Evolutionary conservation across 2,113 vertebrate genomes (phyloP).

Genomic region (Lepidothrix coronata): DNA sequence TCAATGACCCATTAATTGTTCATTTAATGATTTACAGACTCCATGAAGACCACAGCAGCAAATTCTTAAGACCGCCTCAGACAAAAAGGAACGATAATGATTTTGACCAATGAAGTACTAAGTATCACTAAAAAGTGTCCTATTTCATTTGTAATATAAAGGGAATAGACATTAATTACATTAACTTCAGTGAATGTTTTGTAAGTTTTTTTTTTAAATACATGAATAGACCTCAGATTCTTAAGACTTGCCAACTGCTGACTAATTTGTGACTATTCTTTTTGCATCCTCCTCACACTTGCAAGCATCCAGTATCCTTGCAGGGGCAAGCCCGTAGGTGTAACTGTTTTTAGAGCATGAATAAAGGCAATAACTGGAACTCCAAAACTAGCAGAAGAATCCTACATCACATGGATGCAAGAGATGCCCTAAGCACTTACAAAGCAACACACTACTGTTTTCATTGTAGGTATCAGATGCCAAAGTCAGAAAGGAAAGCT

Average conservation of each 20-base stretch:
- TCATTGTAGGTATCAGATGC: not conserved
- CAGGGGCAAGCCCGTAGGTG: not conserved
- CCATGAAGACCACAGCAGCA: not conserved
- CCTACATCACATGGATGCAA: not conserved
- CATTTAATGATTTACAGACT: not conserved
- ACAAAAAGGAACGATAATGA: not conserved
- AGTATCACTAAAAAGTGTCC: not conserved
- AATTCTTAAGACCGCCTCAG: not conserved
- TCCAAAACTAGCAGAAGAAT: not conserved
- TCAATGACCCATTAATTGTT: not conserved
- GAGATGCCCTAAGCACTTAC: not conserved
- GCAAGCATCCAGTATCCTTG: not conserved
- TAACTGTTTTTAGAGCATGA: not conserved
- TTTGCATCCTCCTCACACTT: not conserved
- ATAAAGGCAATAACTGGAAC: not conserved
- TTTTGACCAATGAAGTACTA: not conserved
- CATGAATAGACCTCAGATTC: not conserved
- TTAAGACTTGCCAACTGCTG: not conserved
- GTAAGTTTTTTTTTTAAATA: not conserved
- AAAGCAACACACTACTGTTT: not conserved
- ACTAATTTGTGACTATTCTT: not conserved
- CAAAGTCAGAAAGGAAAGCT: not conserved
- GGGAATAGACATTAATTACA: not conserved
- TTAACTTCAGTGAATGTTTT: not conserved
- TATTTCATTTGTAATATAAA: not conserved